These are phyloP conservation scores for Alloplasta piceator DNA, from an alignment of 2,888 invertebrate genomes.

Conservation along the genomic window DNA sequence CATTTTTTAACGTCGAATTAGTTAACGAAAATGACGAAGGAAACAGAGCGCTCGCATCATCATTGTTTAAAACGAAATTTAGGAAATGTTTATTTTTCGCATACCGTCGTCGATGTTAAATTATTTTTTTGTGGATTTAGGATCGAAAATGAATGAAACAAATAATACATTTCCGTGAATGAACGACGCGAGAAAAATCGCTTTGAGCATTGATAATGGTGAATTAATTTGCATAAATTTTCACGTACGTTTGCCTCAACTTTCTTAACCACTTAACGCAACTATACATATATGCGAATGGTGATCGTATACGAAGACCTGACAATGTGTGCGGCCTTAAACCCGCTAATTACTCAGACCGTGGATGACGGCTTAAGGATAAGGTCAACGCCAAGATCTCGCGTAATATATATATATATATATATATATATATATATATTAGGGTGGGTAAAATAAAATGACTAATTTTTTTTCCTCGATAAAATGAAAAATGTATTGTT, in stretches of 20 bases:
- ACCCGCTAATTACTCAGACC: slow-evolving; percentile 57
- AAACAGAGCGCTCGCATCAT: too few species aligned
- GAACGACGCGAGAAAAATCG: neutral
- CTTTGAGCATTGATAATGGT: neutral
- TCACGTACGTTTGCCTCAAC: slow-evolving; percentile 32
- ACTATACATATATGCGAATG: neutral
- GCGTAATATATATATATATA: slow-evolving; percentile 1
- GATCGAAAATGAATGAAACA: neutral
- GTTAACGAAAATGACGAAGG: too few species aligned
- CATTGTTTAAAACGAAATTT: too few species aligned
- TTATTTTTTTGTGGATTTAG: neutral
- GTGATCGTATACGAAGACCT: neutral
- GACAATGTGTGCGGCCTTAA: slow-evolving; percentile 36
- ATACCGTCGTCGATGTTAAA: too few species aligned
- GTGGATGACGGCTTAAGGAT: slow-evolving; percentile 44
- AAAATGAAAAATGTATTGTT: too few species aligned
- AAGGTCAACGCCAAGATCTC: slow-evolving; percentile 62
- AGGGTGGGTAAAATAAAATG: too few species aligned
- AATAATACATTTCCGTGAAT: too few species aligned
- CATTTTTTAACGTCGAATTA: too few species aligned
- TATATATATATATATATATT: too few species aligned
- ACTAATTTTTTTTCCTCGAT: too few species aligned
- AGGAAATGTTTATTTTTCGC: too few species aligned
- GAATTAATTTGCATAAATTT: slow-evolving; percentile 48
- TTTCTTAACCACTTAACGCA: neutral